These are phyloP conservation scores for Pavo muticus DNA, from an alignment of 2,113 vertebrate species.

Conservation along the genomic window DNA sequence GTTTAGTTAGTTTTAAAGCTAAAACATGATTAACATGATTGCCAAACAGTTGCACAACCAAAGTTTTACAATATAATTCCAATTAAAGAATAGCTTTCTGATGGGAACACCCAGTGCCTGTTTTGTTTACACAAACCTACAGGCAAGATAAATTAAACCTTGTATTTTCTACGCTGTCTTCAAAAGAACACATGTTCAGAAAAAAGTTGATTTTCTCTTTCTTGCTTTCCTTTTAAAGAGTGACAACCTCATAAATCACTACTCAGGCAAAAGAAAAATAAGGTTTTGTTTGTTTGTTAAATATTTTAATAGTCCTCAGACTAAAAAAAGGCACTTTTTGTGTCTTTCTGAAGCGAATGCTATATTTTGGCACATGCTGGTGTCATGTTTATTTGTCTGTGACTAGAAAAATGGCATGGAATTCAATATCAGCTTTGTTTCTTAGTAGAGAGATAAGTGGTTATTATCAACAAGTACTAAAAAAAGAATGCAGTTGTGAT, in stretches of 20 bases:
- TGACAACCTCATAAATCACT: not conserved
- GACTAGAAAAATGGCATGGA: not conserved
- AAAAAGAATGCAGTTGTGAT: not conserved
- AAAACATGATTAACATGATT: not conserved
- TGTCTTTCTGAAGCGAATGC: not conserved
- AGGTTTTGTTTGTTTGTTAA: not conserved
- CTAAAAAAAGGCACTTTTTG: not conserved
- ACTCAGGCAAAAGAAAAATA: not conserved
- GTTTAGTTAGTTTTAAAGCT: not conserved
- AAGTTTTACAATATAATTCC: not conserved
- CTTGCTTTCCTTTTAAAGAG: not conserved
- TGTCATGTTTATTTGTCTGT: not conserved
- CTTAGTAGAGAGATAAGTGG: not conserved
- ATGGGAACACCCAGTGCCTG: not conserved
- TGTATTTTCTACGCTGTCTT: not conserved
- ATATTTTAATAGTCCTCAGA: not conserved
- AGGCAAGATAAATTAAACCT: not conserved
- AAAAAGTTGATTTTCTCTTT: not conserved
- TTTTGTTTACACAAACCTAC: not conserved
- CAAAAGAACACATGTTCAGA: not conserved
- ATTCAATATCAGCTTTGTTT: not conserved
- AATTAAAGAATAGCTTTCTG: not conserved
- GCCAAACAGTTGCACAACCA: not conserved
- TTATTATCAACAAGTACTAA: not conserved
- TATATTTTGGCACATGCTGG: not conserved